Percentiles rank a stretch among this genome's conserved stretches.
phyloP scores from a whole-genome alignment of 2,113 vertebrate genomes.

The Arizona elegans region DNA sequence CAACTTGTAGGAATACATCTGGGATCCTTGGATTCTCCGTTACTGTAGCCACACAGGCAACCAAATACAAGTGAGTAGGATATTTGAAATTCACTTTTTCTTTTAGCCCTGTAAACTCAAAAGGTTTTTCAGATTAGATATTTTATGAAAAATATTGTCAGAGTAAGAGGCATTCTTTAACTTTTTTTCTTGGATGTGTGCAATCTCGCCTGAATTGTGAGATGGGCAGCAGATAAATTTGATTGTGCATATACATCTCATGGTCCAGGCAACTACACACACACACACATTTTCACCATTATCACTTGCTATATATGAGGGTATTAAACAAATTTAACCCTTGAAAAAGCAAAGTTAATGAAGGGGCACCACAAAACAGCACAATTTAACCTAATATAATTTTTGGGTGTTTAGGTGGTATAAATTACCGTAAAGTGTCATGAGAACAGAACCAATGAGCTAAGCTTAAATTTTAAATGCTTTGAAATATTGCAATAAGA shows the following conservation, averaged over 20 bases:
- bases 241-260: neutral
- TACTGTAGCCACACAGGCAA: conserved; percentile 94
- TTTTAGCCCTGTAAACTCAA: neutral
- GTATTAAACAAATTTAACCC: neutral
- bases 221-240: neutral
- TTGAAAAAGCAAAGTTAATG: neutral
- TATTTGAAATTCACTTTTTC: neutral
- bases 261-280: neutral
- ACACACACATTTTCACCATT: neutral
- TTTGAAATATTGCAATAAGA: neutral
- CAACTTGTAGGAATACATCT: conserved; percentile 92
- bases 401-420: neutral
- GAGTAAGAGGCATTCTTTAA: neutral
- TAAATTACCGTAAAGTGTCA: neutral
- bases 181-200: neutral
- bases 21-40: conserved; percentile 93
- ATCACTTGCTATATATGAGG: neutral
- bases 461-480: neutral
- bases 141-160: neutral
- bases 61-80: conserved; percentile 85
- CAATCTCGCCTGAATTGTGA: neutral
- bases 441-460: neutral
- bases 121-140: neutral
- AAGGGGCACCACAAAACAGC: neutral
- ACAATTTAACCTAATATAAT: neutral